phyloP scores from a whole-genome alignment of 2,113 vertebrate genomes.

The Siphamia tubifer region DNA sequence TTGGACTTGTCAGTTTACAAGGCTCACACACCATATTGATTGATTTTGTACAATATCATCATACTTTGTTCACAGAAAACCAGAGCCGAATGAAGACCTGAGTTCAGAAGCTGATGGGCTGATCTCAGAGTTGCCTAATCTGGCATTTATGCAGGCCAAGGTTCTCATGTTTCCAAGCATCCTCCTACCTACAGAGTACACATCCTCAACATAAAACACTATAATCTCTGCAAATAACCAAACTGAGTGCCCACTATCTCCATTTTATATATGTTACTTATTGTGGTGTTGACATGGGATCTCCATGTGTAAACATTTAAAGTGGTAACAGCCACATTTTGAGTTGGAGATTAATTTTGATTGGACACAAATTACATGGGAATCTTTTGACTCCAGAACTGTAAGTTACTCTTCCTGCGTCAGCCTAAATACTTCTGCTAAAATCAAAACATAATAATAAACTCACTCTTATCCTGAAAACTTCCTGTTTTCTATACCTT shows the following conservation, averaged over 20 bases:
- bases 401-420: neutral
- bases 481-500: no score
- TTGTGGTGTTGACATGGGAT: no score
- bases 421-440: constrained; percentile 13
- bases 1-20: no score
- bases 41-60: neutral
- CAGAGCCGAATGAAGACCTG: constrained; percentile 83
- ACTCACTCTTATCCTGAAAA: no score
- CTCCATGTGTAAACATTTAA: no score
- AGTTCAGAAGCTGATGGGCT: constrained; percentile 85
- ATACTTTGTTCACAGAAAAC: constrained; percentile 75
- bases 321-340: no score
- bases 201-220: neutral
- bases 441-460: no score
- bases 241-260: neutral
- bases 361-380: no score
- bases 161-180: constrained; percentile 91
- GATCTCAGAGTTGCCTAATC: constrained; percentile 84
- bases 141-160: constrained; percentile 92
- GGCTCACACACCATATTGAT: no score
- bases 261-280: no score
- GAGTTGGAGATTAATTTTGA: no score
- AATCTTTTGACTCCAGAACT: neutral
- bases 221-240: neutral
- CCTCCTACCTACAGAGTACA: constrained; percentile 65